Base-by-base conservation (phyloP, 2,113 vertebrate species). In the Cacatua alba region DNA sequence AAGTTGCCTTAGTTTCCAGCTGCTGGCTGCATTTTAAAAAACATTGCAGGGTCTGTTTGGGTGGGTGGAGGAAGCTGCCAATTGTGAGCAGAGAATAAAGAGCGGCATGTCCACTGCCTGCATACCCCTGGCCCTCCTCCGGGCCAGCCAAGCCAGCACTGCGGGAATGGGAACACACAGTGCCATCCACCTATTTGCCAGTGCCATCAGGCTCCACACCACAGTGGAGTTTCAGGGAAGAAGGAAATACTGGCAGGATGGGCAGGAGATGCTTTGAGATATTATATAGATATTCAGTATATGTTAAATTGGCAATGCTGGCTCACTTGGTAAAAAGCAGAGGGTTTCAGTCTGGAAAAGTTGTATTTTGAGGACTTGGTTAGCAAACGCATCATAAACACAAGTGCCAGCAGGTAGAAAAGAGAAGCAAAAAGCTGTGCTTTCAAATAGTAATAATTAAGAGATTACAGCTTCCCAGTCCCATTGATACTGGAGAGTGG, bases 1-100 rank as follows among this genome's bases (percentile, higher is more conserved):
- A 97, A 97, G 94, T 95, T 96, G 96, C 96, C 95, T 97, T 96
- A 97, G 96, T 95, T 97, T 97, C 96, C 96, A 96, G 96, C 92
- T 96, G 95, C 96, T 96, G 92, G 81, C 94, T 96, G 95, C 94
- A 95, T 97, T 97, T 96, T 86, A 94, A 97, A 97, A 95, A 97
- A 88, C 95, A 86, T 95, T 82, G 92, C 82, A 1, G 88, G 87
- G 51, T 70, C 93, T 94, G 90, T 95, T 95, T 97, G 88, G 90
- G 86, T 91, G 96, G 90, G 93, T 96, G 95, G 92, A 94, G 92
- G 88, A 95, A 93, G 18, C 88, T 93, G 82, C 46, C 92, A 93
- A 88, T 95, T 95, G 95, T 91, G 86, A 93, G 71, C 28, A 68
- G 95, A 92, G 91, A 92, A 95, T 91, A 87, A 89, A 85, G 88